Conservation (phyloP, 2,113 vertebrate species). For the Rhea pennata region DNA sequence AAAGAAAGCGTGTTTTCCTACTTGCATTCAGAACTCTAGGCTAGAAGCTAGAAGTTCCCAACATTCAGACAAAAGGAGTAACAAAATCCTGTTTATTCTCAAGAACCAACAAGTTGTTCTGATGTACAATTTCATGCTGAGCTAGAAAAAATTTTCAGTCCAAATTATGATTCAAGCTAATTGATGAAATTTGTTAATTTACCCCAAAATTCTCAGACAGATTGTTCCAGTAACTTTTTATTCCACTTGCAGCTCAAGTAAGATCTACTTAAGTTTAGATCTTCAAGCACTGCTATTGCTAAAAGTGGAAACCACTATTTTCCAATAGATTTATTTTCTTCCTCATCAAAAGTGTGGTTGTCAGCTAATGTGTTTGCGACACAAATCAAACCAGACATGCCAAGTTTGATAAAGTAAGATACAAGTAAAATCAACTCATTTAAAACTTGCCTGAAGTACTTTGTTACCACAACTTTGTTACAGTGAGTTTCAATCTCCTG, state of each 20-base stretch:
- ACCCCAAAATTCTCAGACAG: neutral
- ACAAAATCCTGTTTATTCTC: neutral
- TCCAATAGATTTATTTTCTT: neutral
- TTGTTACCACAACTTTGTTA: neutral
- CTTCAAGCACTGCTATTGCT: neutral
- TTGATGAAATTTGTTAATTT: neutral
- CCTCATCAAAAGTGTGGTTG: neutral
- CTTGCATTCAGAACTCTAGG: neutral
- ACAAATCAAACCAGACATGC: neutral
- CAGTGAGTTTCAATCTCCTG: neutral
- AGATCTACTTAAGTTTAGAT: neutral
- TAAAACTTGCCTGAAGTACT: neutral
- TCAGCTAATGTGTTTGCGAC: neutral
- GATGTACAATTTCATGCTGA: neutral
- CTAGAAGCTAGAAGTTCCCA: neutral
- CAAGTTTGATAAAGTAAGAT: neutral
- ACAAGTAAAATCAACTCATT: neutral
- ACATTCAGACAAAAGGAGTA: neutral
- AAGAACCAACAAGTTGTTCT: neutral
- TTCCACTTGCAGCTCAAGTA: neutral
- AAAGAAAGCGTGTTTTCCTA: neutral
- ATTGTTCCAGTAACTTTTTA: neutral
- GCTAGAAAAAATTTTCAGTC: rapidly evolving
- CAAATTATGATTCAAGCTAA: neutral
- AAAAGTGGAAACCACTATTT: neutral